Evolutionary conservation across 2,888 invertebrate species (phyloP).

Genomic region (Ischnura elegans): DNA sequence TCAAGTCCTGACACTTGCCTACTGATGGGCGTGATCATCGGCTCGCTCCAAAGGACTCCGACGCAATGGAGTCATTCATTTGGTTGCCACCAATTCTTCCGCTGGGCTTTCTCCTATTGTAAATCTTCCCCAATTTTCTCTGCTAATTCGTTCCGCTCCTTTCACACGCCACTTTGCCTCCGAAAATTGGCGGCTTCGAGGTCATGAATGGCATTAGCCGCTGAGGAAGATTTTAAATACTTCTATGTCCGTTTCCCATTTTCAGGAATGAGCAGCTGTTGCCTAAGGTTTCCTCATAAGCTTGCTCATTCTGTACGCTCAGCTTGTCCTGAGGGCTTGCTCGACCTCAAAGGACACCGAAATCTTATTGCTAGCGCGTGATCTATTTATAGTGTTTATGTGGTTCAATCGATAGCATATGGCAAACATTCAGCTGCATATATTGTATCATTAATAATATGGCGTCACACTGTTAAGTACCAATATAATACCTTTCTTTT

Average conservation of each 20-base stretch:
- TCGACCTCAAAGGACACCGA: too few species aligned
- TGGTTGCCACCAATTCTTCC: conserved; percentile 50
- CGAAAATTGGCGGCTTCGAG: background rate
- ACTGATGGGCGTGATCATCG: conserved; percentile 61
- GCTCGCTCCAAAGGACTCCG: background rate
- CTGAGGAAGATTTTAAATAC: conserved; percentile 4
- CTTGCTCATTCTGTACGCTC: background rate
- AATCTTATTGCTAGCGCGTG: too few species aligned
- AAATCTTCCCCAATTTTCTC: conserved; percentile 59
- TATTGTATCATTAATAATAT: too few species aligned
- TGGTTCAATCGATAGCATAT: too few species aligned
- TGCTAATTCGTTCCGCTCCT: conserved; percentile 59
- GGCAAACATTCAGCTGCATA: too few species aligned
- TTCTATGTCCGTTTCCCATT: conserved; percentile 34
- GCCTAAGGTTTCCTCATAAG: background rate
- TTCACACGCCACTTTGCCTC: background rate
- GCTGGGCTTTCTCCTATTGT: conserved; percentile 37
- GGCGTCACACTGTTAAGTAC: too few species aligned
- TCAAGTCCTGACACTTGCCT: conserved; percentile 2
- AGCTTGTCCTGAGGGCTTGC: too few species aligned
- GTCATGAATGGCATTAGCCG: background rate
- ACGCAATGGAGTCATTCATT: background rate
- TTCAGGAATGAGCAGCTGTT: background rate
- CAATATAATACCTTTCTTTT: too few species aligned
- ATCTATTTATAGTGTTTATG: too few species aligned